phyloP scores from a whole-genome alignment of 2,113 vertebrate genomes.

The Odontesthes bonariensis region DNA sequence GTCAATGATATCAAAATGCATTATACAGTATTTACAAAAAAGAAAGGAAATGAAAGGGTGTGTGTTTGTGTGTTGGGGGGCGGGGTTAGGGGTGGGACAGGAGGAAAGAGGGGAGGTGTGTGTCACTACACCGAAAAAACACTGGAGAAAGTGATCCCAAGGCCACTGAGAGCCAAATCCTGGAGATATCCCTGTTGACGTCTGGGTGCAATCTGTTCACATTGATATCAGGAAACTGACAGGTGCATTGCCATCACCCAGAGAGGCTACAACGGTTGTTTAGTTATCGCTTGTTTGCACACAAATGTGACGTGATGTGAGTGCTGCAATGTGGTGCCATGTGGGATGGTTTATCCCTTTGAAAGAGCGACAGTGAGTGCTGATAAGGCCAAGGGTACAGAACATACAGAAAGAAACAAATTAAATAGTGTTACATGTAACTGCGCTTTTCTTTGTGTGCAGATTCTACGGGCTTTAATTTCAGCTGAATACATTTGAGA shows the following conservation, averaged over 20 bases:
- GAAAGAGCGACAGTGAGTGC: constrained; percentile 48
- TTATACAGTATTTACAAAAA: constrained; percentile 87
- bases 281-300: constrained; percentile 50
- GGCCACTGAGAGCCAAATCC: constrained; percentile 50
- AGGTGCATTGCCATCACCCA: constrained; percentile 46
- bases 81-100: neutral
- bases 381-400: constrained; percentile 40
- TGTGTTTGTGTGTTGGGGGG: constrained; percentile 1
- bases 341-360: constrained; percentile 42
- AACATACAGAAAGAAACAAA: constrained; percentile 40
- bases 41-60: constrained; percentile 47
- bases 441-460: constrained; percentile 50
- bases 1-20: constrained; percentile 89
- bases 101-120: constrained; percentile 52
- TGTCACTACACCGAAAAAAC: constrained; percentile 57
- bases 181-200: constrained; percentile 58
- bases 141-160: constrained; percentile 50
- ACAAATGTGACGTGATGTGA: constrained; percentile 18
- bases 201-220: constrained; percentile 58
- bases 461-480: constrained; percentile 67
- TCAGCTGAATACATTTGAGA: constrained; percentile 50
- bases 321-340: constrained; percentile 36
- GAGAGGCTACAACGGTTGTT: constrained; percentile 55
- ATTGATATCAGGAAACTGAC: constrained; percentile 65
- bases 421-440: constrained; percentile 56